Evolutionary conservation across 2,888 invertebrate species (phyloP).

Genomic region (Chrysolina oricalcia): DNA sequence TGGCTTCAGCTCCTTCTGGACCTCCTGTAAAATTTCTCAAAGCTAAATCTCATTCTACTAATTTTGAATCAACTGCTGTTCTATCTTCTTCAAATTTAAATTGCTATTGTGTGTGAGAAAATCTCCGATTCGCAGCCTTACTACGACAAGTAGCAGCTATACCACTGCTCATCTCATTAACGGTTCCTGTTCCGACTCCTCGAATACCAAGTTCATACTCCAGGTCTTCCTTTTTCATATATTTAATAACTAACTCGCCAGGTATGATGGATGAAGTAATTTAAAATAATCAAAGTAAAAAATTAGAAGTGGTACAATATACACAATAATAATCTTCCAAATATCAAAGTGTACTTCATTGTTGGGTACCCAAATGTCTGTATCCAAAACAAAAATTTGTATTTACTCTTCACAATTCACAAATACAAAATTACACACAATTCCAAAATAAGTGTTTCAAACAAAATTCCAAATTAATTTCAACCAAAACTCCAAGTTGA

Average conservation of each 20-base stretch:
- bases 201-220: too few species aligned
- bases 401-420: background rate
- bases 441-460: background rate
- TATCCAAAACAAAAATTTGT: background rate
- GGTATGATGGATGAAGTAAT: conserved; percentile 1
- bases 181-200: background rate
- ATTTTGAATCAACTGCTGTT: background rate
- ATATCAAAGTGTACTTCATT: background rate
- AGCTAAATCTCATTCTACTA: background rate
- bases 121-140: conserved; percentile 12
- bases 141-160: background rate
- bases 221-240: background rate
- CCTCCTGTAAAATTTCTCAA: background rate
- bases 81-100: conserved; percentile 1
- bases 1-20: background rate
- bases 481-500: too few species aligned
- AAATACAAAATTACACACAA: background rate
- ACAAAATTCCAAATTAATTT: background rate
- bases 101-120: too few species aligned
- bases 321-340: background rate
- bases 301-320: background rate
- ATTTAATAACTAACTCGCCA: background rate
- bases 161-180: background rate
- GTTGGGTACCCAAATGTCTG: background rate
- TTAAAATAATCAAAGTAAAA: background rate